A percentile compares a stretch with the other conserved stretches of the same genome.
Evolutionary conservation across 2,888 invertebrate species (phyloP).

Genomic region (Seladonia tumulorum): DNA sequence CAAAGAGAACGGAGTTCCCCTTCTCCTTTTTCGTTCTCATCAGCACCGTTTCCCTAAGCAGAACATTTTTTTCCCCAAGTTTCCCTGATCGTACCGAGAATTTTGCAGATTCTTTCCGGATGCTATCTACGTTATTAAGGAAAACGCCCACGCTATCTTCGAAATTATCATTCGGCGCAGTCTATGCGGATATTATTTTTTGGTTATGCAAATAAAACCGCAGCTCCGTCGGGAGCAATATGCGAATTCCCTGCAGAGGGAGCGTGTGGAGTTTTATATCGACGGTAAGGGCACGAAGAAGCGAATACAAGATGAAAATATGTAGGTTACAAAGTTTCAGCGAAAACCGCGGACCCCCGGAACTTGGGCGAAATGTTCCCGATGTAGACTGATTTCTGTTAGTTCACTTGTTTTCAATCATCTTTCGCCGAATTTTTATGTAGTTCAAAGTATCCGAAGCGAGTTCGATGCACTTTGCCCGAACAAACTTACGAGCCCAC

Average conservation of each 20-base stretch:
- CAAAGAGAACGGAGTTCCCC: not conserved
- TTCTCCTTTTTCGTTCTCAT: not conserved
- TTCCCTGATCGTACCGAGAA: not conserved
- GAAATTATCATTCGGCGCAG: constrained; percentile 47
- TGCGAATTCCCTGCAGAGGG: constrained; percentile 42
- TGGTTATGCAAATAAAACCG: constrained; percentile 52
- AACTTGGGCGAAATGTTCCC: constrained; percentile 4
- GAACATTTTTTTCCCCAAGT: not conserved
- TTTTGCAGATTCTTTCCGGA: not conserved
- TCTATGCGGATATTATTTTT: constrained; percentile 49
- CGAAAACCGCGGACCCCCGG: constrained; percentile 1
- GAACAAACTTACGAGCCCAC: not conserved
- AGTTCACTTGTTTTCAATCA: not conserved
- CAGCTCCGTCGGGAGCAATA: constrained; percentile 42
- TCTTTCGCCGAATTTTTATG: not conserved
- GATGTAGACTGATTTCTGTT: constrained; percentile 12
- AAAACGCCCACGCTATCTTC: constrained; percentile 21
- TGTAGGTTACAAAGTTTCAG: constrained; percentile 31
- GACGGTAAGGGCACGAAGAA: constrained; percentile 17
- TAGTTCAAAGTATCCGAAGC: not conserved
- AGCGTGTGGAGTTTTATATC: constrained; percentile 45
- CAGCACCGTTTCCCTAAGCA: not conserved
- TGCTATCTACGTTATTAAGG: constrained; percentile 15
- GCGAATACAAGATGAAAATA: constrained; percentile 47
- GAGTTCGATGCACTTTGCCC: not conserved